phyloP scores from a whole-genome alignment of 2,888 invertebrate species.

The Oscheius sp. region DNA sequence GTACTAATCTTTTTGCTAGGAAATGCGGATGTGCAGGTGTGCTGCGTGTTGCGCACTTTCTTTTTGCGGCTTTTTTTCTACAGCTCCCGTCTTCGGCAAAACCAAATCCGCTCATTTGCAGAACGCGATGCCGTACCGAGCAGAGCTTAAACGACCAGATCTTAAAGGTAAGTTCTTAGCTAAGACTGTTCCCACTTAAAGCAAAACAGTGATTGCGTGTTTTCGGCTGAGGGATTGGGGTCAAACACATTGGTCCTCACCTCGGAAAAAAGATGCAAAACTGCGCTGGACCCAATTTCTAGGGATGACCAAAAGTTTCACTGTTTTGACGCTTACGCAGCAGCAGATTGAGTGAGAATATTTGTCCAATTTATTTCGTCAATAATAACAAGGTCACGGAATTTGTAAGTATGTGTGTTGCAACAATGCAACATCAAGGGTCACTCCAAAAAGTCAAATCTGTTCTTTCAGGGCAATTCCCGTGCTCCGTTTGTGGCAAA shows the following conservation, averaged over 20 bases:
- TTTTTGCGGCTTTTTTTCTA: conserved; percentile 5
- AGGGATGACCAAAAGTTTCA: conserved; percentile 11
- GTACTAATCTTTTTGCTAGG: background rate
- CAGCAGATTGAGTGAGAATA: background rate
- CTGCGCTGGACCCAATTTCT: conserved; percentile 13
- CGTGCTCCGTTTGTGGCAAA: conserved; percentile 72
- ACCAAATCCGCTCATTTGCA: conserved; percentile 2
- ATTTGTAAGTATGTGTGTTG: conserved; percentile 14
- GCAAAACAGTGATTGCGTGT: conserved; percentile 24
- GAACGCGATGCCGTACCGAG: conserved; percentile 67
- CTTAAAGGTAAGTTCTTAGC: conserved; percentile 67
- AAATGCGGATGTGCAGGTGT: background rate
- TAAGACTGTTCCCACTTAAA: background rate
- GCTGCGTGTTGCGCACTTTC: background rate
- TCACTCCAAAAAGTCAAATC: background rate
- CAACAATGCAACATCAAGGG: conserved; percentile 4
- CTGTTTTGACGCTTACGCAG: background rate
- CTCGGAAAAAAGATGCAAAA: conserved; percentile 23
- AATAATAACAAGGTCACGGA: conserved; percentile 16
- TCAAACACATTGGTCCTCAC: conserved; percentile 27
- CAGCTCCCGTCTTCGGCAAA: background rate
- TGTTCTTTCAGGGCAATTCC: conserved; percentile 65
- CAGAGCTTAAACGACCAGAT: conserved; percentile 73
- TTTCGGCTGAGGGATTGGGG: conserved; percentile 35
- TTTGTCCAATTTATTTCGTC: conserved; percentile 29